Evolutionary conservation across 2,888 invertebrate genomes (phyloP), one percentile per base, ranked within the genome.

Genomic region (Agapostemon virescens): DNA sequence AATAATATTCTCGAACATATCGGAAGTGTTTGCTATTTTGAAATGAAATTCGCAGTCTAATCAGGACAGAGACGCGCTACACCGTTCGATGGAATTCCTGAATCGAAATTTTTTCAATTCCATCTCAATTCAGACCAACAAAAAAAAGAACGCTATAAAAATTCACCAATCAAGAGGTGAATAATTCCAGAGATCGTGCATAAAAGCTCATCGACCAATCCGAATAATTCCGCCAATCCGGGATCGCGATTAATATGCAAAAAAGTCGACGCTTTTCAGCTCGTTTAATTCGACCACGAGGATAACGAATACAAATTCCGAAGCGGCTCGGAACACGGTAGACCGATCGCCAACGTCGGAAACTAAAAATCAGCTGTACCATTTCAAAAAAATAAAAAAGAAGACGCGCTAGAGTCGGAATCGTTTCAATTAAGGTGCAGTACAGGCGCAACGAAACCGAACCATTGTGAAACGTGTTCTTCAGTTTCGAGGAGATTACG

Each of bases 241-340:
- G n/a, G 49, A 11, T 49, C 49, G 9, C 49, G 52, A 77, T 77
- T 74, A 63, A 69, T 40, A 52, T 30, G n/a, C 26, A 13, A 30
- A n/a, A n/a, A 4, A 15, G 30, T 26, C 52, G 0, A 40, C 63
- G 26, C 26, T 7, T 15, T 49, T 26, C 49, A n/a, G 13, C 17
- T 72, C 26, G 63, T 38, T 64, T 64, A 36, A 40, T 36, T 72
- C 45, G 9, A 5, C 15, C 58, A 6, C n/a, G 30, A 6, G 42
- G 17, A 49, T 23, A 42, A 45, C 42, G 45, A 45, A 20, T 58
- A 0, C 11, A 72, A 64, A 64, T 72, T 49, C 23, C 26, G 20
- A 72, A 26, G 45, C 49, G 20, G 36, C 11, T 9, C 23, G 45
- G 20, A 36, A 61, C 45, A 36, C 36, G 63, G 11, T 13, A 15